Percentiles rank a stretch among this genome's conserved stretches.
Conservation (phyloP, 2,113 vertebrate genomes). For the Onychostoma macrolepis region DNA sequence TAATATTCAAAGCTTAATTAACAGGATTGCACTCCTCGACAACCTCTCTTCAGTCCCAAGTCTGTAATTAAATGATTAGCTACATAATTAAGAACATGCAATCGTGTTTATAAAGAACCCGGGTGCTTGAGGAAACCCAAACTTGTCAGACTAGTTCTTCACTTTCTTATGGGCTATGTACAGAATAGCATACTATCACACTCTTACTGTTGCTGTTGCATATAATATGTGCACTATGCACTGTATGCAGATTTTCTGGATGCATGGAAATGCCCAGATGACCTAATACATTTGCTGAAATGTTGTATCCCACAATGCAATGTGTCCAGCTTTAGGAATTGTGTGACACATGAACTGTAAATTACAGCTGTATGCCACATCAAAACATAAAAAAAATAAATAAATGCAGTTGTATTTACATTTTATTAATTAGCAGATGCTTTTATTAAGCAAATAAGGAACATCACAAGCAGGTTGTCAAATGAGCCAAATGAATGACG, state of each 20-base stretch:
- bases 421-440: neutral
- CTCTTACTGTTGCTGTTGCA: neutral
- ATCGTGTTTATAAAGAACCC: conserved; percentile 71
- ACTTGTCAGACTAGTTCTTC: neutral
- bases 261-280: neutral
- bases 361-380: neutral
- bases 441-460: neutral
- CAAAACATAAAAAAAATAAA: neutral
- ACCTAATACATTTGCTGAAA: neutral
- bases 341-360: neutral
- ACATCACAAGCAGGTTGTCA: neutral
- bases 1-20: conserved; percentile 35
- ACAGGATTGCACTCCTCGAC: conserved; percentile 37
- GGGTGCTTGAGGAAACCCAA: conserved; percentile 30
- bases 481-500: neutral
- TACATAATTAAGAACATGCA: conserved; percentile 74
- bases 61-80: conserved; percentile 76
- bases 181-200: neutral
- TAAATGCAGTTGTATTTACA: neutral
- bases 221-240: neutral
- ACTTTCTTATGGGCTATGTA: neutral
- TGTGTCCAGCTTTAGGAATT: neutral
- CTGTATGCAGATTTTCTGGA: neutral
- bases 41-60: conserved; percentile 49
- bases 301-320: neutral